Percentiles rank a stretch among this genome's conserved stretches.
These are phyloP conservation scores for Gymnodraco acuticeps DNA, from an alignment of 2,797 vertebrate genomes.

Conservation along the genomic window DNA sequence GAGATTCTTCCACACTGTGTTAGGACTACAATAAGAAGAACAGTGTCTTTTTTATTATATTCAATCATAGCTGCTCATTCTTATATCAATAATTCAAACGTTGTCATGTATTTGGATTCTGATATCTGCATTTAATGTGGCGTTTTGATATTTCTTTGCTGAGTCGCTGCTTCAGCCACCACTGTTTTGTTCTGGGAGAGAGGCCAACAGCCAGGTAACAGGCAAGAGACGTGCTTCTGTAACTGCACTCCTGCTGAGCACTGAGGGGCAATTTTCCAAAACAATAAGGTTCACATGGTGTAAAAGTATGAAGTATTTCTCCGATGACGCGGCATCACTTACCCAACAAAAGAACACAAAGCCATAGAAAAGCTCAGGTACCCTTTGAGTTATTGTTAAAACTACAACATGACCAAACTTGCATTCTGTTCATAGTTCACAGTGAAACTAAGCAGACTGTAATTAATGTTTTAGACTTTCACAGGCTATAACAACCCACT, in stretches of 20 bases:
- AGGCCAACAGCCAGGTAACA: neutral
- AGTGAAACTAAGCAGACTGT: slow-evolving; percentile 15
- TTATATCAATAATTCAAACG: neutral
- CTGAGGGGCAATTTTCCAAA: slow-evolving; percentile 31
- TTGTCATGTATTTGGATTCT: neutral
- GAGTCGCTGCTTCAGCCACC: neutral
- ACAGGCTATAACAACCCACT: slow-evolving; percentile 30
- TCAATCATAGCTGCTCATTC: neutral
- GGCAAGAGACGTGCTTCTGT: neutral
- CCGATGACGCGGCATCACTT: no score
- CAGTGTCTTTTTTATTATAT: neutral
- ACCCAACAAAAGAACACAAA: neutral
- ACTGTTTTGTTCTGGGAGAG: slow-evolving; percentile 8
- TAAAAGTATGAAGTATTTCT: neutral
- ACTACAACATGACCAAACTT: slow-evolving; percentile 44
- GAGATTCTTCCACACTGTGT: neutral
- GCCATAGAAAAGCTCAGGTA: slow-evolving; percentile 16
- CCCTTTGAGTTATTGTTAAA: slow-evolving; percentile 18
- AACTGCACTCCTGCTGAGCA: slow-evolving; percentile 21
- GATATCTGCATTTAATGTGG: neutral
- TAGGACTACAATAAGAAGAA: neutral
- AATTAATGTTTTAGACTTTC: slow-evolving; percentile 37
- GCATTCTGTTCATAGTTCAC: slow-evolving; percentile 10
- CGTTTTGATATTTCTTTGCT: neutral
- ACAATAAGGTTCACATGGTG: slow-evolving; percentile 29